phyloP scores from a whole-genome alignment of 1,140 invertebrate genomes.

The Micrasema longulum region DNA sequence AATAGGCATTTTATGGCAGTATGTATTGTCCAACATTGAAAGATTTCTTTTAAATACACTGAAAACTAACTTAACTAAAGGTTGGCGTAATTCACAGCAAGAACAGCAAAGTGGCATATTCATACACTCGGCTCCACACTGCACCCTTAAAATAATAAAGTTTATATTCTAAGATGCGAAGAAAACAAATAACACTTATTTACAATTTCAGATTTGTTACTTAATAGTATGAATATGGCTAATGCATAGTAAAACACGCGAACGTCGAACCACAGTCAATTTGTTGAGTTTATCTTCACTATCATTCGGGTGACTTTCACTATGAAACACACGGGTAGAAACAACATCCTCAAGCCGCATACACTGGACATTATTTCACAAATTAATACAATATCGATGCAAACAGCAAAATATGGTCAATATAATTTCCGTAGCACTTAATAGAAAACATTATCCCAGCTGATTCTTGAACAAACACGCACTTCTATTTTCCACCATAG shows the following conservation, averaged over 20 bases:
- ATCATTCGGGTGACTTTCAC: neutral
- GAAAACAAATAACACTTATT: conserved; percentile 34
- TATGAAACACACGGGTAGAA: conserved; percentile 10
- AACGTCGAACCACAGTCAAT: conserved; percentile 25
- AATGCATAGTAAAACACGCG: conserved; percentile 25
- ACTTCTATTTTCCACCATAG: neutral
- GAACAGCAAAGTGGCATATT: conserved; percentile 7
- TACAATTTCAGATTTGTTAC: conserved; percentile 21
- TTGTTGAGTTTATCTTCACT: conserved; percentile 9
- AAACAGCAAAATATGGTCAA: conserved; percentile 16
- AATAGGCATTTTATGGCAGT: too few species aligned
- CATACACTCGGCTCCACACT: neutral
- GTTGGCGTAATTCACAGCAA: too few species aligned
- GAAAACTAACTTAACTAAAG: too few species aligned
- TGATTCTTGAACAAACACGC: conserved; percentile 5
- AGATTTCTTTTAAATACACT: too few species aligned
- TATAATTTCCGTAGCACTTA: conserved; percentile 4
- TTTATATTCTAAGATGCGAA: conserved; percentile 27
- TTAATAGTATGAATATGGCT: conserved; percentile 30
- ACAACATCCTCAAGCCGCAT: too few species aligned
- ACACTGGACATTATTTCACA: too few species aligned
- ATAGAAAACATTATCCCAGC: neutral
- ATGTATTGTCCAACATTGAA: too few species aligned
- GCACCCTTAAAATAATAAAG: conserved; percentile 9
- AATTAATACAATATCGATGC: neutral